Evolutionary conservation across 2,113 vertebrate species (phyloP), one percentile per base, ranked within the genome.

Genomic region (Henicopernis longicauda): DNA sequence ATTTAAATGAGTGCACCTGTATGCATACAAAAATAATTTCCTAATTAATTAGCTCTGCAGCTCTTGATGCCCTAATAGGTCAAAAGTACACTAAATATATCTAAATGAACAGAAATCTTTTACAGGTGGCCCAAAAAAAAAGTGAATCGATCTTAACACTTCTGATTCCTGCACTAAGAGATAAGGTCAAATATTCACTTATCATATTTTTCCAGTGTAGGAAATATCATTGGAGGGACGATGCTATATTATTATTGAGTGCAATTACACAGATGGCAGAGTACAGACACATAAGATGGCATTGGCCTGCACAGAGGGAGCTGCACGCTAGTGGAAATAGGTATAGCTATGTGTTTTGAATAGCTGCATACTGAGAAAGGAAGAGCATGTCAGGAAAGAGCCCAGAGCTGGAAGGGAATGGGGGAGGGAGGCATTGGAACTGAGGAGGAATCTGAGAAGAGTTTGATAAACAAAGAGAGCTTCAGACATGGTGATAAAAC

Each of bases 1-100:
- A 95, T 93, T 92, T 93, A 95, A 97, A 94, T 85, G 45, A 94
- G 47, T 95, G 82, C 87, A 96, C 91, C 94, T 96, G 86, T 94
- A 88, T 72, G 59, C 90, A 95, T 81, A 92, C 82, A 86, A 83
- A 96, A 91, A 92, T 83, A 61, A 93, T 86, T 77, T 92, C 77
- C 66, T 87, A 82, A 80, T 96, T 93, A 95, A 96, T 96, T 86
- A 92, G 69, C 42, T 95, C 66, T 87, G 82, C 52, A 71, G 55
- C 44, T 93, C 65, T 83, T 40, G 63, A 70, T 90, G 80, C 79
- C 88, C 66, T 90, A 90, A 62, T 74, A 94, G 90, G 83, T 95
- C 80, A 95, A 78, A 95, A 95, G 72, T 74, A 85, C 78, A 92
- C 90, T 76, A 94, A 79, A 90, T 92, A 79, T 49, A 86, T 57